Evolutionary conservation across 2,888 invertebrate genomes (phyloP), one percentile per base, ranked within the genome.

Genomic region (Erebia aethiops): DNA sequence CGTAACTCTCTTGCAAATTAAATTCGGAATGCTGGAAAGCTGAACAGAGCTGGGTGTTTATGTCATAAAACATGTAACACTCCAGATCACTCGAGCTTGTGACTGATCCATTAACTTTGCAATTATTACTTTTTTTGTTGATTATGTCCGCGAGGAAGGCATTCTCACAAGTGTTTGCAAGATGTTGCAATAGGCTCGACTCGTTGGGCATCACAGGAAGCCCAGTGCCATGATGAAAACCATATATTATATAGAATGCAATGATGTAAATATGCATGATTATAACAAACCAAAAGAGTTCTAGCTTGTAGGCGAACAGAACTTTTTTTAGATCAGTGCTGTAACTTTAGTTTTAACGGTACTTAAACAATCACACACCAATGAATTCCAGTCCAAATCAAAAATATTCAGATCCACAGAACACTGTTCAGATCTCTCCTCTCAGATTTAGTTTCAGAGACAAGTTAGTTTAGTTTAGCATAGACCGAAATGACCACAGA

Each of bases 11-110:
- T 49, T 73, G 79, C 13, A 87, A 63, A 1, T 78, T 71, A 46
- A 87, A 63, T 65, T 84, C 84, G 1, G 80, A 77, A 1, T 72
- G 52, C 52, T 69, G 75, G 11, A 83, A 78, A 26, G 84, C 83
- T 63, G 76, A 70, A 76, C 92, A 93, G 9, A 93, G 80, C 72
- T 87, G 89, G 70, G 65, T 81, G 76, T 84, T 91, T 76, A 92
- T 91, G 62, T 92, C 92, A 71, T 86, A 91, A 76, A 90, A 92
- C 76, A 91, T 83, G 74, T 89, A 79, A 78, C 92, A 92, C 75
- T 86, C 83, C 18, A 88, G 80, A 73, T 87, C 82, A 62, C 78
- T 80, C 69, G 82, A 80, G 26, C 75, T 77, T 57, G 82, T 81
- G 5, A 80, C 80, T 16, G 83, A 78, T 26, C 78, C 74, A 16